A percentile compares a stretch with the other conserved stretches of the same genome.
These are phyloP conservation scores for Uropsilus gracilis DNA, from an alignment of 2,113 vertebrate species.

Conservation along the genomic window DNA sequence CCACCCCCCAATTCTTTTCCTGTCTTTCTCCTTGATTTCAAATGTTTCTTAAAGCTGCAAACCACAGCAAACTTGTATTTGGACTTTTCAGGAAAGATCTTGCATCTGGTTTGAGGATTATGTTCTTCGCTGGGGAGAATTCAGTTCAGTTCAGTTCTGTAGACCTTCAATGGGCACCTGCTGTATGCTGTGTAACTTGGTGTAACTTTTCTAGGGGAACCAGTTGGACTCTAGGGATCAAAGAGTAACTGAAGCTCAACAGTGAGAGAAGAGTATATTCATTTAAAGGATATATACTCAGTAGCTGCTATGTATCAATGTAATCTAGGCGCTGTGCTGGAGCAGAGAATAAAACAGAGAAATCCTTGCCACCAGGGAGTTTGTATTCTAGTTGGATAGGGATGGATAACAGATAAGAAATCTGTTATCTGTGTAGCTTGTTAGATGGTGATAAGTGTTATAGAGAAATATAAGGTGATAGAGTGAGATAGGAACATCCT, in stretches of 20 bases:
- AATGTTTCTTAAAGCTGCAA: constrained; percentile 44
- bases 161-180: not conserved
- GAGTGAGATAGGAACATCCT: not conserved
- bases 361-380: not conserved
- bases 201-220: not conserved
- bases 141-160: not conserved
- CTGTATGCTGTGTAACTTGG: not conserved
- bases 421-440: not conserved
- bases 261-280: not conserved
- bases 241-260: not conserved
- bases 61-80: not conserved
- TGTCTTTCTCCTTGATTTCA: constrained; percentile 40
- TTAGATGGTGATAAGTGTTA: not conserved
- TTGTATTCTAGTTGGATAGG: not conserved
- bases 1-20: not conserved
- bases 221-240: not conserved
- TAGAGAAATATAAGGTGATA: not conserved
- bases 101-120: not conserved
- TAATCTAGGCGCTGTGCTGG: not conserved
- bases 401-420: not conserved
- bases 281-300: not conserved
- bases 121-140: not conserved
- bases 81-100: not conserved
- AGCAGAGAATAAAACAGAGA: not conserved
- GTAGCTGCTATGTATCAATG: not conserved